Base-by-base conservation (phyloP, 1,140 invertebrate species). In the Asobara japonica region DNA sequence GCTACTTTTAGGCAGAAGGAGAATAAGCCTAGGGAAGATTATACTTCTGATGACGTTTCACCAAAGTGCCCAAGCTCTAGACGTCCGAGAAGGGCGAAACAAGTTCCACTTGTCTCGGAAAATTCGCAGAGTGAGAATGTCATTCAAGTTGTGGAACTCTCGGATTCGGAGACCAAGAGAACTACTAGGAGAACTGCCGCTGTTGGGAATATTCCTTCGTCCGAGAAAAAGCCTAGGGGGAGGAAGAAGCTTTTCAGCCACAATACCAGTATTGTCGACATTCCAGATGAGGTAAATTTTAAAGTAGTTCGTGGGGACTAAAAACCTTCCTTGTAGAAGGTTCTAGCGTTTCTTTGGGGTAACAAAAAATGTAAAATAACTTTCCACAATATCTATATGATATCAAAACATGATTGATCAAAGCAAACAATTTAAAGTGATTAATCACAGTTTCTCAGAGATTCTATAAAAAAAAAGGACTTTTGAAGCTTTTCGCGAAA, bases 31-130 rank as follows among this genome's bases (percentile, higher is more conserved):
- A 41, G 66, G 56, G 66, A 16, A 36, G 74, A 76, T 18, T 77
- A 75, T 20, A 77, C 74, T 5, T 79, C 79, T 3, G 81, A 82
- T 11, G 80, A 81, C 2, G 77, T 80, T 22, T 71, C 31, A 6
- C 1, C 41, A 6, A 29, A 82, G 29, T 70, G 25, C 5, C 0
- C 38, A 5, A 25, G 1, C 1, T 30, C 33, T 16, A 73, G 75
- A 29, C 69, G 71, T 6, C 0, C 22, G 4, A 74, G 65, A 41
- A 68, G 75, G 8, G 66, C 64, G 7, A 65, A 48, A 3, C 77
- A 71, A 41, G 29, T 3, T 41, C 56, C 71, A n/a, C n/a, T n/a
- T 48, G 30, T 51, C 6, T 25, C 29, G 2, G 60, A 29, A 27
- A 62, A 11, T 3, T 62, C 11, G 13, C 30, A 62, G 36, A 56